Evolutionary conservation across 2,113 vertebrate genomes (phyloP).

Genomic region (Piprites chloris): DNA sequence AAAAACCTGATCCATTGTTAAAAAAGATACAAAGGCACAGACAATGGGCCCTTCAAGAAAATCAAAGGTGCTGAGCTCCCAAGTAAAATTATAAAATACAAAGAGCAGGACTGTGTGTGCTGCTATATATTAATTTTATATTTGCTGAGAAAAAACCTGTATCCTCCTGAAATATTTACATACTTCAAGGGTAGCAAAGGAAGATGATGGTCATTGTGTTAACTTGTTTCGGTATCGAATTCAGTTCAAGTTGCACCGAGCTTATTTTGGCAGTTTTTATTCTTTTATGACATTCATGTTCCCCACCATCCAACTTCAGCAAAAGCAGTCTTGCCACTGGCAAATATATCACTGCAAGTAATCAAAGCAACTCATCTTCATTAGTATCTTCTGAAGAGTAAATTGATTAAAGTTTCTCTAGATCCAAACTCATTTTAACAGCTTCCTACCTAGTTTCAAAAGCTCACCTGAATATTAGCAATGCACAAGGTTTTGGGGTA

Average conservation of each 20-base stretch:
- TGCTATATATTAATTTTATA: background rate
- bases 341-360: conserved; percentile 5
- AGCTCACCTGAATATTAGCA: conserved; percentile 21
- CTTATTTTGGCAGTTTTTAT: background rate
- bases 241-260: background rate
- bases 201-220: background rate
- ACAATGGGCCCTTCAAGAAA: background rate
- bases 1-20: background rate
- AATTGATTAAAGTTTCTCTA: conserved; percentile 12
- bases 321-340: background rate
- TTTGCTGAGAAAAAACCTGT: background rate
- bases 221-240: background rate
- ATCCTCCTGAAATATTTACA: background rate
- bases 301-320: background rate
- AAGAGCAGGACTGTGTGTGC: background rate
- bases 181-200: background rate
- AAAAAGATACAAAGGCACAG: background rate
- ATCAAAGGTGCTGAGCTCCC: background rate
- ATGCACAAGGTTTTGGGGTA: conserved; percentile 42
- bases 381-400: conserved; percentile 12
- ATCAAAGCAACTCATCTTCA: background rate
- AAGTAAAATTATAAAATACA: background rate
- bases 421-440: conserved; percentile 20
- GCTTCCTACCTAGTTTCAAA: conserved; percentile 34
- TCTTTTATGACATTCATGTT: background rate